Evolutionary conservation across 2,113 vertebrate genomes (phyloP), one percentile per base, ranked within the genome.

Genomic region (Oxyruncus cristatus): DNA sequence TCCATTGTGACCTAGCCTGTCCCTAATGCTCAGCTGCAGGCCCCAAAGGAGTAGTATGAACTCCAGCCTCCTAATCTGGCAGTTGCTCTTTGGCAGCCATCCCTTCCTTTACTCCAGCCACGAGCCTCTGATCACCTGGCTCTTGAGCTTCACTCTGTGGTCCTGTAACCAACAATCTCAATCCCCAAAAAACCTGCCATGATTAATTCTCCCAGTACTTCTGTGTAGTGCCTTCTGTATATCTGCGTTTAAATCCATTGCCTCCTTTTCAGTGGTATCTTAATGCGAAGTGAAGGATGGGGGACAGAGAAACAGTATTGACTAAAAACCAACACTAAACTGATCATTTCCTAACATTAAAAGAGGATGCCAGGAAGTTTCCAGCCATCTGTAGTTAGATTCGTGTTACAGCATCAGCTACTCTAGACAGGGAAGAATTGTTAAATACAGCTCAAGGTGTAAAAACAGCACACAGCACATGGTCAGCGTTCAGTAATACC

Each of bases 401-500:
- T 7, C 4, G 4, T 39, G 50, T 23, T 66, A 84, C 77, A 88
- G 37, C 15, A 37, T 8, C 61, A 78, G 26, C 33, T 58, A 9
- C 8, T 86, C 62, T 21, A 4, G 21, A 47, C 5, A 50, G 17
- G 17, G 8, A 71, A 44, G 21, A 87, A 55, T 33, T 13, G 18
- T 42, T 46, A 50, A 35, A 59, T 23, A 73, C 10, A 68, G 7
- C 12, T 44, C 18, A 17, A 78, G 30, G 21, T 39, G 19, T n/a
- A 55, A 68, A 71, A 87, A n/a, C 0, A 0, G 22, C n/a, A 52
- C 41, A 46, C 7, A 30, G 14, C 71, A 37, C 9, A 20, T 0
- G 0, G 30, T 26, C 76, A 53, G 46, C 23, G n/a, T 12, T 52
- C 68, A 42, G 11, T 27, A 55, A 44, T 5, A 12, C 5, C 42